phyloP scores from a whole-genome alignment of 2,888 invertebrate genomes.

The Drosophila setosimentum region DNA sequence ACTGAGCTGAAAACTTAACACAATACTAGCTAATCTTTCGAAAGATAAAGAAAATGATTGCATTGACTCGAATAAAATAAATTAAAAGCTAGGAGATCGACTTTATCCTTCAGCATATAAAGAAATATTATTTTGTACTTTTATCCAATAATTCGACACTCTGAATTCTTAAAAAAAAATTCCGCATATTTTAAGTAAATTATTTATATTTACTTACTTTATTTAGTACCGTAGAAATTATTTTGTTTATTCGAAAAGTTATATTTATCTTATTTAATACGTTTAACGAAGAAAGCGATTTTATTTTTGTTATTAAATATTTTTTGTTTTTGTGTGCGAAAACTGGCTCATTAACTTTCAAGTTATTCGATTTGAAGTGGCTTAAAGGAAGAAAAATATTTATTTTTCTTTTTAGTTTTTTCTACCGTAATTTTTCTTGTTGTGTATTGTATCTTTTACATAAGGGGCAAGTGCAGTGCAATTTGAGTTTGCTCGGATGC shows the following conservation, averaged over 20 bases:
- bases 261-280: not conserved
- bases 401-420: no score
- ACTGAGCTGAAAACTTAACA: not conserved
- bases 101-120: not conserved
- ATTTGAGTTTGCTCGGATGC: slow-evolving; percentile 14
- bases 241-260: not conserved
- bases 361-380: not conserved
- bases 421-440: not conserved
- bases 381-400: not conserved
- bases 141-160: not conserved
- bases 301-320: not conserved
- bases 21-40: not conserved
- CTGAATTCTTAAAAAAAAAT: not conserved
- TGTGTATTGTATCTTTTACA: not conserved
- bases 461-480: slow-evolving; percentile 19
- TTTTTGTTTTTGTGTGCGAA: not conserved
- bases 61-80: not conserved
- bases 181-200: not conserved
- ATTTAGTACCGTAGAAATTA: no score
- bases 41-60: not conserved
- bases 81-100: not conserved
- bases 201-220: no score
- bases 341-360: rapidly evolving
- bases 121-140: not conserved
- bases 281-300: rapidly evolving